Evolutionary conservation across 1,140 invertebrate genomes (phyloP), one percentile per base, ranked within the genome.

Genomic region (Drosophila bifasciata): DNA sequence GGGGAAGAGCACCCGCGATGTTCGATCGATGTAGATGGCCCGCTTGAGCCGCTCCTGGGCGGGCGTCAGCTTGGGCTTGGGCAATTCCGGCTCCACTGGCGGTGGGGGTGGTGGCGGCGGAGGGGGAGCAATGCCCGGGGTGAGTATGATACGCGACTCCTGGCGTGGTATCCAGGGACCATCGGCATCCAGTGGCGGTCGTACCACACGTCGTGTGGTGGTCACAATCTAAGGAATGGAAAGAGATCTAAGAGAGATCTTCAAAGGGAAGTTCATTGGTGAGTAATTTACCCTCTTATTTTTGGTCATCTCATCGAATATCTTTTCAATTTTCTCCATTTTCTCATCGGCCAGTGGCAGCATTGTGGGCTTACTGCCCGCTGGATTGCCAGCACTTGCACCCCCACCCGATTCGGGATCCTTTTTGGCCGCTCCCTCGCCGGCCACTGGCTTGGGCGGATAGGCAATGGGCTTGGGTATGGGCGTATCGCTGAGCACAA

Each of bases 1-100:
- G 0, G 97, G 97, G 90, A 98, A 98, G 88, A 97, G 96, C 39
- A 97, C 94, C 39, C 97, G 92, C 1, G 97, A 97, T 78, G 96
- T 95, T 5, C 96, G 93, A 90, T 98, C 97, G 67, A 98, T 96
- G 88, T 96, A 95, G 72, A 98, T 94, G 5, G 97, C 97, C n/a
- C 96, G 92, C 78, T 94, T 94, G 48, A 95, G 92, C 2, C 94
- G 94, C 75, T 93, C 93, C 76, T 96, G 95, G 7, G 95, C 94
- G 46, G 94, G 93, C 66, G 92, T 94, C 69, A 92, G 92, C 68
- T 92, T 92, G 3, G 92, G 90, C 80, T 71, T 92, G 66, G 63
- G 92, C 91, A 91, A 92, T 92, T 51, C 92, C 91, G 76, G 93
- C 92, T 80, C 94, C 90, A 91, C 93, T 92, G 40, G 92, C 92